Percentiles rank a stretch among this genome's conserved stretches.
Conservation (phyloP, 2,113 vertebrate species). For the Anguilla japonica region DNA sequence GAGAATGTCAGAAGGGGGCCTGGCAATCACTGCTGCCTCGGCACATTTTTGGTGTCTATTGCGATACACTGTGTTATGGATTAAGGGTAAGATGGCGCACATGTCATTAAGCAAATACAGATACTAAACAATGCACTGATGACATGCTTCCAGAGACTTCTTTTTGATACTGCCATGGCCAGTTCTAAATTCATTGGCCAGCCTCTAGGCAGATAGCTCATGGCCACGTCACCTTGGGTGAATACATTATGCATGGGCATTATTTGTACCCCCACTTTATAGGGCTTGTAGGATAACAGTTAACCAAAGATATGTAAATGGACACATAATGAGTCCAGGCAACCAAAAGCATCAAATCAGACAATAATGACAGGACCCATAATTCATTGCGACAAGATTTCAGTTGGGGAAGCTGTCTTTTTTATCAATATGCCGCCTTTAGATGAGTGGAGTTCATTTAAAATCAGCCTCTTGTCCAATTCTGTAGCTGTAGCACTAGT, state of each 20-base stretch:
- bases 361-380: not conserved
- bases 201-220: not conserved
- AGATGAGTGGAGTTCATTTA: not conserved
- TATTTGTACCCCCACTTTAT: not conserved
- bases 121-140: not conserved
- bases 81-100: not conserved
- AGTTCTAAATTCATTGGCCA: not conserved
- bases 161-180: not conserved
- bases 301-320: not conserved
- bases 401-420: not conserved
- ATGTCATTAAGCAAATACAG: not conserved
- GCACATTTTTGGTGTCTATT: not conserved
- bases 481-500: not conserved
- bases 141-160: not conserved
- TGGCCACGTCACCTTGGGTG: not conserved
- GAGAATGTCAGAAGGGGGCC: not conserved
- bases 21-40: not conserved
- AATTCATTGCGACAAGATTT: not conserved
- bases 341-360: not conserved
- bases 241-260: constrained; percentile 13
- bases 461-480: not conserved
- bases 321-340: not conserved
- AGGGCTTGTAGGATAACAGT: not conserved
- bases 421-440: not conserved
- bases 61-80: not conserved